Conservation (phyloP, 2,888 invertebrate species). For the Troides oblongomaculatus region DNA sequence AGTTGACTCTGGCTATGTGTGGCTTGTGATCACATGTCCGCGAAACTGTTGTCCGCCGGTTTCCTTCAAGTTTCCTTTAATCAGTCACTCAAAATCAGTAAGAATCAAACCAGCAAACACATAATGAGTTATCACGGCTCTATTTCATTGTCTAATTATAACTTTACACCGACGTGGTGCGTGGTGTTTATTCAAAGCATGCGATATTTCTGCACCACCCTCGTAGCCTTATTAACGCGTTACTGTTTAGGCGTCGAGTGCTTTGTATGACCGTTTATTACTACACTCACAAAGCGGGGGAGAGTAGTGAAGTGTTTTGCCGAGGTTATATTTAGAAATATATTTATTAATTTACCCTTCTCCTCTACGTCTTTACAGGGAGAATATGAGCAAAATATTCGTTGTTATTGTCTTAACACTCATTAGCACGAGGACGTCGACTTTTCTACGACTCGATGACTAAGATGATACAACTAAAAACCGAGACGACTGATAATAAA, state of each 20-base stretch:
- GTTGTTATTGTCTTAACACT: neutral
- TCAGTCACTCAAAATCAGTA: no score
- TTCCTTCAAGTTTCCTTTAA: no score
- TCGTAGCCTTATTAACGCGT: constrained; percentile 22
- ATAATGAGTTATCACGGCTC: neutral
- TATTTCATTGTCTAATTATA: constrained; percentile 13
- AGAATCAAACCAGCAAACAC: no score
- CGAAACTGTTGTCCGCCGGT: no score
- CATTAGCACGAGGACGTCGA: neutral
- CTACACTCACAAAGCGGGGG: constrained; percentile 13
- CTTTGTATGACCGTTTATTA: constrained; percentile 21
- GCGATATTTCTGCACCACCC: constrained; percentile 26
- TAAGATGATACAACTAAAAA: neutral
- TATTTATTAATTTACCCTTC: constrained; percentile 6
- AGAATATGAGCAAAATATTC: neutral
- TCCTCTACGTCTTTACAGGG: neutral
- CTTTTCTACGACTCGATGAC: neutral
- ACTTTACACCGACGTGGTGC: constrained; percentile 20
- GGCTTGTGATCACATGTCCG: no score
- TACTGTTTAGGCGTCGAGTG: constrained; percentile 24
- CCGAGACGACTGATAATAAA: neutral
- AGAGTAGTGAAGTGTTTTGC: constrained; percentile 10
- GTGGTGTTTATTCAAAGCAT: constrained; percentile 27
- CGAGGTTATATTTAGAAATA: constrained; percentile 8
- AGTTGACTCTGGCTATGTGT: no score